A percentile compares a stretch with the other conserved stretches of the same genome.
Evolutionary conservation across 2,888 invertebrate species (phyloP).

Genomic region (Geophilus truncorum): DNA sequence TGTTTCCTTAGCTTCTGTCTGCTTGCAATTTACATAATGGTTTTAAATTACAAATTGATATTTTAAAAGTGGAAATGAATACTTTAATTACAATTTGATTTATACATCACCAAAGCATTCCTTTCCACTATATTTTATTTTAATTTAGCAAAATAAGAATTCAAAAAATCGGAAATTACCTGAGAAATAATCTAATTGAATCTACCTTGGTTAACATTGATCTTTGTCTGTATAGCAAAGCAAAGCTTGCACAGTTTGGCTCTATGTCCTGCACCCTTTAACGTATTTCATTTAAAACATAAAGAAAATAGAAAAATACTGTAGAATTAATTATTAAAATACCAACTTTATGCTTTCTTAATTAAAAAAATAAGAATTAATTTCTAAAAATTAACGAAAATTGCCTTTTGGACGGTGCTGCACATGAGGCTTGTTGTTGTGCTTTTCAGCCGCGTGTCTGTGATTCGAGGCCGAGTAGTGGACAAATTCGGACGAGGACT

Average conservation of each 20-base stretch:
- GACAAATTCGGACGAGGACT: slow-evolving; percentile 87
- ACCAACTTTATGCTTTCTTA: neutral
- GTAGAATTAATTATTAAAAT: neutral
- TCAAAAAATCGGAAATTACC: neutral
- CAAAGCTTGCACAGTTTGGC: slow-evolving; percentile 34
- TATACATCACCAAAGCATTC: neutral
- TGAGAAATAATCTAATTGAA: neutral
- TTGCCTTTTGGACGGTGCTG: slow-evolving; percentile 28
- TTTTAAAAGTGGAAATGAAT: neutral
- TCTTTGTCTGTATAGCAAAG: slow-evolving; percentile 22
- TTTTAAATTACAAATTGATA: neutral
- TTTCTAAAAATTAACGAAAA: neutral
- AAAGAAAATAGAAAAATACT: neutral
- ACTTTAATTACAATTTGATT: neutral
- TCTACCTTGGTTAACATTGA: neutral
- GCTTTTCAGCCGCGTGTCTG: slow-evolving; percentile 81
- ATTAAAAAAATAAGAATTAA: neutral
- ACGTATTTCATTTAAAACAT: neutral
- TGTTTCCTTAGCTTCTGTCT: slow-evolving; percentile 25
- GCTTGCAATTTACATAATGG: slow-evolving; percentile 4
- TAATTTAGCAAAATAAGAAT: neutral
- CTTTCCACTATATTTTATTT: neutral
- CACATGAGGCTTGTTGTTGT: slow-evolving; percentile 34
- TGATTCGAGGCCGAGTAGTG: slow-evolving; percentile 90
- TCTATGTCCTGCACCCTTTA: slow-evolving; percentile 33